A percentile compares a stretch with the other conserved stretches of the same genome.
Conservation (phyloP, 1,140 invertebrate genomes). For the Drosophila miranda region DNA sequence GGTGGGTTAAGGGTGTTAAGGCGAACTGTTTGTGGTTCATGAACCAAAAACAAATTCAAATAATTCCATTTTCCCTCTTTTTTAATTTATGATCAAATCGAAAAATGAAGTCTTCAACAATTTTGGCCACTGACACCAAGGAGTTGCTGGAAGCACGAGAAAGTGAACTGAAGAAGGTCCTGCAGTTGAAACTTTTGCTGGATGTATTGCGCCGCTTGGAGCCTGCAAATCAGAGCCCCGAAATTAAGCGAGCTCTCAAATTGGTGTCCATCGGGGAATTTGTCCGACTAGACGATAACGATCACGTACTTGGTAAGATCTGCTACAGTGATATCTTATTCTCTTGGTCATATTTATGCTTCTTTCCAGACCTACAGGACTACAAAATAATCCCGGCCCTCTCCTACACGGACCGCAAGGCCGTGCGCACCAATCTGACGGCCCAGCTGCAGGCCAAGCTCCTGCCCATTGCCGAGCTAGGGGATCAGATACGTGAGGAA, state of each 20-base stretch:
- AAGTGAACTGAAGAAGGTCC: conserved; percentile 41
- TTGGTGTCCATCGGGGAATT: conserved; percentile 47
- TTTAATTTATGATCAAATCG: too few species aligned
- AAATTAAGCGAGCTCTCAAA: conserved; percentile 46
- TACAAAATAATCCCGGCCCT: conserved; percentile 26
- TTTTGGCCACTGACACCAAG: conserved; percentile 34
- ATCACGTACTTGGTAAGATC: conserved; percentile 46
- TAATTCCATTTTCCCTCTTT: too few species aligned
- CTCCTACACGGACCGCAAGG: conserved; percentile 58
- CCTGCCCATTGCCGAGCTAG: conserved; percentile 48
- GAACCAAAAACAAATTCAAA: too few species aligned
- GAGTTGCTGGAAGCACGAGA: conserved; percentile 46
- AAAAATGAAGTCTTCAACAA: conserved; percentile 19
- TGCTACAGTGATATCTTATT: not conserved
- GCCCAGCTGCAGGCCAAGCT: conserved; percentile 30
- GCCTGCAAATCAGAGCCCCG: conserved; percentile 16
- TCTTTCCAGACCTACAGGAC: conserved; percentile 36
- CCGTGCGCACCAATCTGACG: conserved; percentile 30
- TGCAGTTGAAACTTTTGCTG: conserved; percentile 54
- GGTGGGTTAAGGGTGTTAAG: too few species aligned
- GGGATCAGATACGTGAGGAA: conserved; percentile 47
- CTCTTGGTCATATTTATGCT: not conserved
- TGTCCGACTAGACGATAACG: conserved; percentile 31
- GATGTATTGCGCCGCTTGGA: conserved; percentile 37
- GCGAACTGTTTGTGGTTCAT: too few species aligned